Percentiles rank a stretch among this genome's conserved stretches.
Conservation (phyloP, 2,113 vertebrate genomes). For the Chitala chitala region DNA sequence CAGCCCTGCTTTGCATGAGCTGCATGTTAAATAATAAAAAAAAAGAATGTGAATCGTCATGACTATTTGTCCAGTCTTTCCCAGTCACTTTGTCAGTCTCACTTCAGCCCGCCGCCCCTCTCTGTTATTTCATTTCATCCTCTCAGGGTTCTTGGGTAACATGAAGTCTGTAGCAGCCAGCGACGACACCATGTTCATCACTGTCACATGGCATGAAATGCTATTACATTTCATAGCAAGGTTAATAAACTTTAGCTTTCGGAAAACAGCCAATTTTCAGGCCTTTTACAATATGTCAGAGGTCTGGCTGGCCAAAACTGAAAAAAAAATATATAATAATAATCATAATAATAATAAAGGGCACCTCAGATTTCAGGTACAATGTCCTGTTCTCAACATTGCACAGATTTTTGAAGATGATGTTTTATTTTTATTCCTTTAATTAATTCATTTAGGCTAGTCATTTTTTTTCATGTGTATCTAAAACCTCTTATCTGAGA, state of each 20-base stretch:
- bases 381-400: too few species aligned
- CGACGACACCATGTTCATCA: background rate
- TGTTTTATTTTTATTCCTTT: conserved; percentile 35
- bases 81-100: too few species aligned
- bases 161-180: background rate
- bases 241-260: background rate
- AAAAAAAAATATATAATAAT: too few species aligned
- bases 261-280: background rate
- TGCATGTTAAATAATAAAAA: too few species aligned
- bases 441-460: background rate
- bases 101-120: too few species aligned
- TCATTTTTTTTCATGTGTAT: conserved; percentile 40
- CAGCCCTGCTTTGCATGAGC: too few species aligned
- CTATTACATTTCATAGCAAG: background rate
- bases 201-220: background rate
- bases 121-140: too few species aligned
- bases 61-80: too few species aligned
- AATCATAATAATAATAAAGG: too few species aligned
- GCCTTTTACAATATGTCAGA: background rate
- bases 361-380: too few species aligned
- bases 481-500: conserved; percentile 67
- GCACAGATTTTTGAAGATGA: conserved; percentile 4
- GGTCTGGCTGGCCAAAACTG: background rate
- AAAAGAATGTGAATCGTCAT: too few species aligned
- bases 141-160: background rate